phyloP scores from a whole-genome alignment of 2,888 invertebrate species.

The Apodemia mormo region DNA sequence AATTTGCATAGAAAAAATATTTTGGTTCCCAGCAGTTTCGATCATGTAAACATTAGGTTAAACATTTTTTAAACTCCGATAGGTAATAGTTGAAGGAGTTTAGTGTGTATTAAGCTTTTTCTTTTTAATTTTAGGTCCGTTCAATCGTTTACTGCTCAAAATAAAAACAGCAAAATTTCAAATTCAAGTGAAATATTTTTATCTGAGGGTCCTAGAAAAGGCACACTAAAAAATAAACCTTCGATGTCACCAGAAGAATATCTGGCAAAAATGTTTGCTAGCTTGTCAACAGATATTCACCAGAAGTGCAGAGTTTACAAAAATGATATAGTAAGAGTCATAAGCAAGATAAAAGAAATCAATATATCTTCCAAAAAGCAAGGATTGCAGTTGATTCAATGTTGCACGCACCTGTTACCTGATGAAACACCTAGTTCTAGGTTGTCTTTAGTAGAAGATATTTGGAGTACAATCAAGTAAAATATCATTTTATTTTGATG shows the following conservation, averaged over 20 bases:
- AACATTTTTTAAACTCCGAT: neutral
- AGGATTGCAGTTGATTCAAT: conserved; percentile 73
- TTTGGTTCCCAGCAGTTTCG: neutral
- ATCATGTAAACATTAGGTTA: neutral
- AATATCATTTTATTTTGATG: conserved; percentile 25
- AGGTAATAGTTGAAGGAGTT: neutral
- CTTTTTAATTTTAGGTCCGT: neutral
- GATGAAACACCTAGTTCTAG: conserved; percentile 71
- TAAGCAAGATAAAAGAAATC: conserved; percentile 60
- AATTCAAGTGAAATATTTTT: conserved; percentile 33
- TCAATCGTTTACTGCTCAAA: neutral
- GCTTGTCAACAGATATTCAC: conserved; percentile 63
- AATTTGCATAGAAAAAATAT: neutral
- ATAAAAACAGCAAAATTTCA: neutral
- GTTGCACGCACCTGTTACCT: conserved; percentile 80
- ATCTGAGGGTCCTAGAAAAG: conserved; percentile 28
- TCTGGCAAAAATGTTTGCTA: conserved; percentile 63
- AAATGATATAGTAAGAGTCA: conserved; percentile 63
- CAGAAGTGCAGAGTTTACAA: conserved; percentile 72
- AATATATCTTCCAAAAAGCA: conserved; percentile 70
- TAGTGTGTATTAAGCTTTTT: neutral
- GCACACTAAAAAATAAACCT: conserved; percentile 22
- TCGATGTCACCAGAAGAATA: conserved; percentile 51
- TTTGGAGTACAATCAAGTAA: conserved; percentile 80
- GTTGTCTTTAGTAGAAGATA: conserved; percentile 70